Evolutionary conservation across 2,113 vertebrate genomes (phyloP), one percentile per base, ranked within the genome.

Genomic region (Planiliza haematocheilus): DNA sequence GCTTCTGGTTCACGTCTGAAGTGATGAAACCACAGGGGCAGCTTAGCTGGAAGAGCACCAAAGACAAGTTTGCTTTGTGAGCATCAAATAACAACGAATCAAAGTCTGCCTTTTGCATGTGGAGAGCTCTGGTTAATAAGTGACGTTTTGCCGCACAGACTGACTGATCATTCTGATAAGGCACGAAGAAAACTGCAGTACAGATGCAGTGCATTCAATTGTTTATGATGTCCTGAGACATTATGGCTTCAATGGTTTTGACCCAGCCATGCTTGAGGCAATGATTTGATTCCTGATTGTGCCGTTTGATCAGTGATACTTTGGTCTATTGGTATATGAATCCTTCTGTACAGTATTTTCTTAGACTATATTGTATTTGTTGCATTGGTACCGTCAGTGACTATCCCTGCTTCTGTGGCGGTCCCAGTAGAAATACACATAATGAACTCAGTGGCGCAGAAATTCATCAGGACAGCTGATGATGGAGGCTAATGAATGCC

Each of bases 91-190:
- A 30, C 24, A 81, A 71, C 34, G 82, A 84, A 63, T 69, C 79
- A 85, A 86, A 85, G 85, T 85, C 66, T 81, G 46, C 37, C 20
- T 34, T 58, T 68, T 30, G 39, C 10, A 41, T 61, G 16, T 20
- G 7, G 43, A 69, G 1, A 58, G 49, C 16, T 59, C 11, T 65
- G 56, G 84, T 88, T 84, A 86, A 88, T 87, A 9, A 82, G 38
- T 87, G 39, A 82, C 72, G 57, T 34, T 8, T n/a, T 37, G 14
- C 5, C 41, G 37, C 45, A 2, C 41, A 4, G 46, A 17, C 1
- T 0, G 37, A 42, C 17, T 63, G 0, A 46, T 30, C 39, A 17
- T 24, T 20, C 2, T 38, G 36, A 57, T 3, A 1, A 37, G 2
- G 13, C 21, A 12, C 8, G 21, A 55, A 16, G 37, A 16, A 48